phyloP scores from a whole-genome alignment of 1,140 invertebrate species.

The Brachionus calyciflorus region DNA sequence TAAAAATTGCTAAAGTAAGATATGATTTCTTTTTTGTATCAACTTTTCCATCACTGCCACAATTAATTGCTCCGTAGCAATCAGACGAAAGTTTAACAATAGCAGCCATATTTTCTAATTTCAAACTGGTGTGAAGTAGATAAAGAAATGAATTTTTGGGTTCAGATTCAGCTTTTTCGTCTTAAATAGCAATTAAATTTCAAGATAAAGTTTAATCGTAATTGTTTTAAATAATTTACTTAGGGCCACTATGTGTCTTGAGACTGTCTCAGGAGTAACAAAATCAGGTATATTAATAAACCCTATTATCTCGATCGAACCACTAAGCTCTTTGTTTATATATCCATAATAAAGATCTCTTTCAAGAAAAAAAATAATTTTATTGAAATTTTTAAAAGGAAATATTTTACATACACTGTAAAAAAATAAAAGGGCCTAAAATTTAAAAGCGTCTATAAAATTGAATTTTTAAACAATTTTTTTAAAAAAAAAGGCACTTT shows the following conservation, averaged over 20 bases:
- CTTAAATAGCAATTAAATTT: not conserved
- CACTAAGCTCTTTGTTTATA: not conserved
- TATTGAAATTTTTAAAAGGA: not conserved
- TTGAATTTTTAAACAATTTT: too few species aligned
- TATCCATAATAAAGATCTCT: not conserved
- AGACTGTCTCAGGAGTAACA: conserved; percentile 13
- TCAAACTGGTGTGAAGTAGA: conserved; percentile 6
- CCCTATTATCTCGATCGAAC: conserved; percentile 26
- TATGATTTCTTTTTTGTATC: not conserved
- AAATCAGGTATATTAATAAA: conserved; percentile 25
- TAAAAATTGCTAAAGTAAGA: conserved; percentile 27
- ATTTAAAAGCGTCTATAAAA: too few species aligned
- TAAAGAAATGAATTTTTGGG: not conserved
- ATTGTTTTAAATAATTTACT: not conserved
- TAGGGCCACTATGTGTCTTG: conserved; percentile 1
- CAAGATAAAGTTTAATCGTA: not conserved
- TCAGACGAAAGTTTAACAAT: not conserved
- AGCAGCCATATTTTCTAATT: conserved; percentile 36
- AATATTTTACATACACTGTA: not conserved
- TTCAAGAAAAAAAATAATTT: not conserved
- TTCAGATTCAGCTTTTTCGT: not conserved
- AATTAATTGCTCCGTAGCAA: conserved; percentile 27
- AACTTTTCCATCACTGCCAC: not conserved
- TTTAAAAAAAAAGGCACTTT: too few species aligned
- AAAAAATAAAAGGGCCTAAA: too few species aligned